Percentiles rank a stretch among this genome's conserved stretches.
These are phyloP conservation scores for Hermaeophaga mercurialis DNA, from an alignment of 2,888 invertebrate genomes.

Conservation along the genomic window DNA sequence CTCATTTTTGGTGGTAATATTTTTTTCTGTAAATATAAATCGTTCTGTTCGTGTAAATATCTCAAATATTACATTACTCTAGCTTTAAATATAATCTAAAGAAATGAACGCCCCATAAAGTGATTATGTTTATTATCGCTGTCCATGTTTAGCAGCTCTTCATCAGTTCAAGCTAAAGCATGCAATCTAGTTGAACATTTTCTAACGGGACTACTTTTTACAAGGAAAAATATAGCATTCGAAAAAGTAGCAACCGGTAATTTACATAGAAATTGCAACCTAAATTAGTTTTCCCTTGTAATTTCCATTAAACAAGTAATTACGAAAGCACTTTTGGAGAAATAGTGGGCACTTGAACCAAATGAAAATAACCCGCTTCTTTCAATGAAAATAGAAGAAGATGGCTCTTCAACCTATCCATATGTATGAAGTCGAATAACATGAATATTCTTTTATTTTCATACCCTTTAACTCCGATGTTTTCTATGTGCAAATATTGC, in stretches of 20 bases:
- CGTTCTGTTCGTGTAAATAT: no score
- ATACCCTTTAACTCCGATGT: not conserved
- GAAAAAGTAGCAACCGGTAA: slow-evolving; percentile 35
- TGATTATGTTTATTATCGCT: slow-evolving; percentile 19
- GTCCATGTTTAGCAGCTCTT: slow-evolving; percentile 26
- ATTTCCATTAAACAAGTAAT: slow-evolving; percentile 37
- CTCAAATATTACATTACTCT: not conserved
- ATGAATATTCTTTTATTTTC: slow-evolving; percentile 8
- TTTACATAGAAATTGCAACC: slow-evolving; percentile 38
- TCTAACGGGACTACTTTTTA: slow-evolving; percentile 8
- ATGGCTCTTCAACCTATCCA: slow-evolving; percentile 11
- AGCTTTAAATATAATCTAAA: slow-evolving; percentile 5
- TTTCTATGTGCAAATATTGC: not conserved
- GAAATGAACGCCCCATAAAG: slow-evolving; percentile 4
- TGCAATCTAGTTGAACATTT: slow-evolving; percentile 27
- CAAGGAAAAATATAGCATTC: slow-evolving; percentile 33
- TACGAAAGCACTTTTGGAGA: slow-evolving; percentile 27
- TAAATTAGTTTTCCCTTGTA: slow-evolving; percentile 36
- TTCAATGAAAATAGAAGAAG: slow-evolving; percentile 17
- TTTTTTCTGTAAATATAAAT: no score
- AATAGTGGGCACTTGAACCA: slow-evolving; percentile 21
- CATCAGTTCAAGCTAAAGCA: slow-evolving; percentile 23
- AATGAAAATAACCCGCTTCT: slow-evolving; percentile 21
- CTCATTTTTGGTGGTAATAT: no score
- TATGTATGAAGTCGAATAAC: slow-evolving; percentile 17